Percentiles rank a stretch among this genome's conserved stretches.
Evolutionary conservation across 2,888 invertebrate genomes (phyloP).

Genomic region (Trissonchulus latispiculum): DNA sequence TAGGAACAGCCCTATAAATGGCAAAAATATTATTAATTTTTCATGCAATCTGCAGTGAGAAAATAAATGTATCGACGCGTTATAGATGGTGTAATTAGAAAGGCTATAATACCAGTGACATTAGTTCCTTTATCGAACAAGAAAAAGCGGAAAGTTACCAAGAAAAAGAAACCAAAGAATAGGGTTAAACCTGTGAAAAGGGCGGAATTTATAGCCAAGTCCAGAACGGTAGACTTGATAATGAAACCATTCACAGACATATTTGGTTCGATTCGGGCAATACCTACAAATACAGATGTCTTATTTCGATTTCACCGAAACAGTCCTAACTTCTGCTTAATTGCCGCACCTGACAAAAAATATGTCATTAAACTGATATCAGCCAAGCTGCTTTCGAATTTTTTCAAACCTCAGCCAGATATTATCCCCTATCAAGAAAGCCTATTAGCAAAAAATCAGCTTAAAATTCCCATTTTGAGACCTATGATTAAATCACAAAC

Average conservation of each 20-base stretch:
- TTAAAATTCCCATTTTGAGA: background rate
- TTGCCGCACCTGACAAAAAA: background rate
- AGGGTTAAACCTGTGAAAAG: too few relatives aligned
- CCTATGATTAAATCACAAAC: background rate
- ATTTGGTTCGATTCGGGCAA: background rate
- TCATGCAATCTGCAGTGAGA: too few relatives aligned
- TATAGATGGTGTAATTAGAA: too few relatives aligned
- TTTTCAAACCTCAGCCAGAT: background rate
- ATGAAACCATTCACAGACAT: background rate
- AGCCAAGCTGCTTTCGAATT: background rate
- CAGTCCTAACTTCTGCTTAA: background rate
- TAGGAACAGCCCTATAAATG: too few relatives aligned
- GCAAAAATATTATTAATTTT: too few relatives aligned
- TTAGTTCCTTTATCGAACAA: too few relatives aligned
- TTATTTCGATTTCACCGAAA: background rate
- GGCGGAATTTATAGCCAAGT: background rate
- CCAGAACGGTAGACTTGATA: background rate
- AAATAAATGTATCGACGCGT: too few relatives aligned
- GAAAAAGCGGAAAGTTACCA: too few relatives aligned
- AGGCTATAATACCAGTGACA: too few relatives aligned
- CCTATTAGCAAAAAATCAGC: background rate
- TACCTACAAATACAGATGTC: background rate
- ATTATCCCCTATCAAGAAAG: background rate
- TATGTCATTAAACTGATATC: background rate
- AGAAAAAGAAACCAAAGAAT: too few relatives aligned